A percentile compares a stretch with the other conserved stretches of the same genome.
Conservation (phyloP, 2,888 invertebrate species). For the Apotomis capreana region DNA sequence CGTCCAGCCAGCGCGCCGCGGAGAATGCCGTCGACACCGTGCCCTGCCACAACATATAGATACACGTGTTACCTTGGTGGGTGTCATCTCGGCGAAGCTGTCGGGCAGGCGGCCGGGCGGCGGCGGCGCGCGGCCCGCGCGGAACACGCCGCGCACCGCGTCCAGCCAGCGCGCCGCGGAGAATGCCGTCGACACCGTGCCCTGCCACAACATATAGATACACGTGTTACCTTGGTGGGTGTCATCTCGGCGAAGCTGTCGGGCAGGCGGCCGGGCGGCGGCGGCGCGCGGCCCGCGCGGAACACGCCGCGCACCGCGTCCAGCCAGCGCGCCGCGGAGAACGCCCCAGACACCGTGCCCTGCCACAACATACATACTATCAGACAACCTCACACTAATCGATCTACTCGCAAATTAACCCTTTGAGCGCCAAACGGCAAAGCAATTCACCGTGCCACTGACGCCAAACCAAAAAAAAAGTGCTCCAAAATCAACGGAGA, state of each 20-base stretch:
- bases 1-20: slow-evolving; percentile 87
- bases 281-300: slow-evolving; percentile 72
- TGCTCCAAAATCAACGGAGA: too few relatives aligned
- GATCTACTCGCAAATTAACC: too few relatives aligned
- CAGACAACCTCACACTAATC: too few relatives aligned
- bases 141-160: slow-evolving; percentile 84
- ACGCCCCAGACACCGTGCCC: slow-evolving; percentile 80
- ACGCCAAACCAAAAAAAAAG: too few relatives aligned
- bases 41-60: too few relatives aligned
- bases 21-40: slow-evolving; percentile 79
- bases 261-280: slow-evolving; percentile 48
- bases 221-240: slow-evolving; percentile 78
- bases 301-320: slow-evolving; percentile 84
- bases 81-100: slow-evolving; percentile 77
- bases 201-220: too few relatives aligned
- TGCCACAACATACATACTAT: too few relatives aligned
- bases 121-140: slow-evolving; percentile 69
- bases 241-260: slow-evolving; percentile 86
- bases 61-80: slow-evolving; percentile 75
- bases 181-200: too few relatives aligned
- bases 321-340: slow-evolving; percentile 89
- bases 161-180: slow-evolving; percentile 88
- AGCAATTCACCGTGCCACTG: too few relatives aligned
- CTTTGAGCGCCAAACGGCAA: too few relatives aligned
- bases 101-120: slow-evolving; percentile 51